Conservation (phyloP, 1,140 invertebrate genomes). For the Aphidius ervi region DNA sequence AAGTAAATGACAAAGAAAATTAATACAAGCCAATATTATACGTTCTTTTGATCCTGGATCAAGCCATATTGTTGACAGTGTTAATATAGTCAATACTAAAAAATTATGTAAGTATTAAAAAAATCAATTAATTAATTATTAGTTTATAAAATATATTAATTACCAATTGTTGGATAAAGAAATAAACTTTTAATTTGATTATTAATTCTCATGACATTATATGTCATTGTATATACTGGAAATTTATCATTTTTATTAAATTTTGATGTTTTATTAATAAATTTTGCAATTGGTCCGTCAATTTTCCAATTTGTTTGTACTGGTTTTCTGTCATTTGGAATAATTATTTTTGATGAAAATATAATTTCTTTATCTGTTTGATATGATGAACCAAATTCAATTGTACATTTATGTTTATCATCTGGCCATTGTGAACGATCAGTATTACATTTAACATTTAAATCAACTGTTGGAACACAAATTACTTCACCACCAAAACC, state of each 20-base stretch:
- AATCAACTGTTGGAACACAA: conserved; percentile 28
- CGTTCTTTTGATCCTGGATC: conserved; percentile 47
- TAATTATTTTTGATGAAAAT: conserved; percentile 30
- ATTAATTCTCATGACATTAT: conserved; percentile 42
- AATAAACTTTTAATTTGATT: conserved; percentile 10
- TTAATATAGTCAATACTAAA: conserved; percentile 50
- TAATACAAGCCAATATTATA: conserved; percentile 45
- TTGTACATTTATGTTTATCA: conserved; percentile 39
- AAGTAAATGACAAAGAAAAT: conserved; percentile 51
- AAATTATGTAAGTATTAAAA: not conserved
- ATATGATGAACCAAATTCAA: conserved; percentile 51
- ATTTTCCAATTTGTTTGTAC: too few relatives aligned
- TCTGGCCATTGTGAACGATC: conserved; percentile 45
- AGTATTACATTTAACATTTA: conserved; percentile 27
- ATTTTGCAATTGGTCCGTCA: conserved; percentile 36
- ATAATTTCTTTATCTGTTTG: conserved; percentile 56
- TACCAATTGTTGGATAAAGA: conserved; percentile 16
- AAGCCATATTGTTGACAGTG: conserved; percentile 49
- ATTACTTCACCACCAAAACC: conserved; percentile 23
- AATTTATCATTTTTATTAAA: conserved; percentile 38
- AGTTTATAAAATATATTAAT: not conserved
- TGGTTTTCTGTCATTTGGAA: too few relatives aligned
- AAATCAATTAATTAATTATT: too few relatives aligned
- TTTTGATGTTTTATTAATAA: conserved; percentile 27
- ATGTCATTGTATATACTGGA: conserved; percentile 40